A percentile compares a stretch with the other conserved stretches of the same genome.
Conservation (phyloP, 2,113 vertebrate species). For the Salvelinus sp. region DNA sequence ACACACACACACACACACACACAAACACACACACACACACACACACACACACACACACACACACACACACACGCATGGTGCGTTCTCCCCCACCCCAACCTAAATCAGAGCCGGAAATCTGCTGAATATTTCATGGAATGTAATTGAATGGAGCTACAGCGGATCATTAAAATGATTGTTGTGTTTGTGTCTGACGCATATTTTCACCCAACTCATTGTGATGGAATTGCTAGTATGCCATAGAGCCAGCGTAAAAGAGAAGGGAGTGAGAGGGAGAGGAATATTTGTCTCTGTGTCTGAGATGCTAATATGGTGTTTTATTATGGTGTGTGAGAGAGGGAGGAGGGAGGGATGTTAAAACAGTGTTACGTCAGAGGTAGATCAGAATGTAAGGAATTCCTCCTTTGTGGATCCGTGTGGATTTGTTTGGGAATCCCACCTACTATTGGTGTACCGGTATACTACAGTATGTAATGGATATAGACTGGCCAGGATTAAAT, state of each 20-base stretch:
- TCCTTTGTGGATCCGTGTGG: not conserved
- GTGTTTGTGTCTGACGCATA: slow-evolving; percentile 69
- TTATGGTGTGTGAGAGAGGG: slow-evolving; percentile 32
- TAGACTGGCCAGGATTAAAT: too few relatives aligned
- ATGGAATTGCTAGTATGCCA: slow-evolving; percentile 67
- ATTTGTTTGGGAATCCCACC: too few relatives aligned
- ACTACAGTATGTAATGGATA: too few relatives aligned
- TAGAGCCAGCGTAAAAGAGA: slow-evolving; percentile 48
- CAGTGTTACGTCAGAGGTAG: not conserved
- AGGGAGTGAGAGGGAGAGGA: slow-evolving; percentile 1
- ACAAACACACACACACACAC: not conserved
- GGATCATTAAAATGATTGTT: slow-evolving; percentile 71
- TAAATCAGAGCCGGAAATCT: slow-evolving; percentile 55
- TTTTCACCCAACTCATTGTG: slow-evolving; percentile 67
- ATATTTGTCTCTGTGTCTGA: slow-evolving; percentile 44
- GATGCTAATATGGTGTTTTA: slow-evolving; percentile 69
- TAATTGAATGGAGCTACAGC: slow-evolving; percentile 66
- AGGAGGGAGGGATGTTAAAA: slow-evolving; percentile 30
- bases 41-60: too few relatives aligned
- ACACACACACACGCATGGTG: not conserved
- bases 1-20: not conserved
- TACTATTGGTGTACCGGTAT: too few relatives aligned
- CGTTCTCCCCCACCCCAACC: slow-evolving; percentile 29
- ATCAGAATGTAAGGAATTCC: not conserved
- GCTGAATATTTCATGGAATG: slow-evolving; percentile 73